Conservation (phyloP, 2,888 invertebrate genomes). For the Tetramorium bicarinatum region DNA sequence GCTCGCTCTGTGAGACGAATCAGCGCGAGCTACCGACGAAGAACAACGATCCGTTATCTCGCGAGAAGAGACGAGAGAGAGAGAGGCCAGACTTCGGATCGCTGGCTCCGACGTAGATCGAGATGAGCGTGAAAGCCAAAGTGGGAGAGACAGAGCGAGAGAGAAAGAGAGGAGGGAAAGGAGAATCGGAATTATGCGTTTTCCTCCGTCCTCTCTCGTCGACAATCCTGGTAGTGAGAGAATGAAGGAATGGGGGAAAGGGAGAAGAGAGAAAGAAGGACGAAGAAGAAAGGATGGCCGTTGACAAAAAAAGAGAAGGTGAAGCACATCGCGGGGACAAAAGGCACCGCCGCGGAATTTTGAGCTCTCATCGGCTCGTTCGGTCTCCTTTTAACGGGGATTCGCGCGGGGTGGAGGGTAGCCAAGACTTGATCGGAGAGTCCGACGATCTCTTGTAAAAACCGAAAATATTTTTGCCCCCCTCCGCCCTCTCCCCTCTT, state of each 20-base stretch:
- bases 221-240: conserved; percentile 39
- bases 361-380: conserved; percentile 82
- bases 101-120: conserved; percentile 51
- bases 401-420: conserved; percentile 65
- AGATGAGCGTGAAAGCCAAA: conserved; percentile 48
- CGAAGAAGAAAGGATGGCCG: conserved; percentile 75
- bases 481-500: neutral
- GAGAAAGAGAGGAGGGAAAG: neutral
- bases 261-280: conserved; percentile 47
- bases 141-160: conserved; percentile 1
- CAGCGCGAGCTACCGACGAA: conserved; percentile 70
- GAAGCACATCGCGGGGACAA: conserved; percentile 81
- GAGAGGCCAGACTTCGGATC: conserved; percentile 43
- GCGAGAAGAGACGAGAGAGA: neutral
- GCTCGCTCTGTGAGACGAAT: conserved; percentile 73
- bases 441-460: conserved; percentile 76
- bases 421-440: conserved; percentile 3
- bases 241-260: conserved; percentile 44
- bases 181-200: conserved; percentile 53
- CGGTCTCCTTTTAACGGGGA: conserved; percentile 68
- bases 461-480: conserved; percentile 80
- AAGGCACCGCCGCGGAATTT: conserved; percentile 86
- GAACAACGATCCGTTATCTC: conserved; percentile 53
- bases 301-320: conserved; percentile 79
- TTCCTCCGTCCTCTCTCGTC: conserved; percentile 53